phyloP scores from a whole-genome alignment of 1,140 invertebrate species.

The Rhysida immarginata region DNA sequence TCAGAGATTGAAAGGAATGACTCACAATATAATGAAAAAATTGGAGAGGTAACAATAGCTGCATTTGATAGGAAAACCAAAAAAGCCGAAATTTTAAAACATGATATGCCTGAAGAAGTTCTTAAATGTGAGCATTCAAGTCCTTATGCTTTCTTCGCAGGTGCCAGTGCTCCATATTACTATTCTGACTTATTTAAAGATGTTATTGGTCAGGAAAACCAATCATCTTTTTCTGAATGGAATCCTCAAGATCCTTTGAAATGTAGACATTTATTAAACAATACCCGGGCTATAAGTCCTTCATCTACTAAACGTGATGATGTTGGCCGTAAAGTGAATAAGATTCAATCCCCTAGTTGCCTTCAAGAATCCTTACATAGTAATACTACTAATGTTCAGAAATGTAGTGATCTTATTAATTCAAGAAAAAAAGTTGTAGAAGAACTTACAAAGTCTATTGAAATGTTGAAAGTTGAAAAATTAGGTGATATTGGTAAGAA shows the following conservation, averaged over 20 bases:
- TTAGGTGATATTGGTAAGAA: constrained; percentile 20
- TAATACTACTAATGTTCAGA: no score
- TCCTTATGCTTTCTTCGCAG: no score
- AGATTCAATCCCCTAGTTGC: constrained; percentile 32
- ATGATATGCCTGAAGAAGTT: not conserved
- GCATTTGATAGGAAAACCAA: not conserved
- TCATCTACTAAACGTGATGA: constrained; percentile 41
- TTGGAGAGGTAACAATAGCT: not conserved
- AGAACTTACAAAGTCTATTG: constrained; percentile 18
- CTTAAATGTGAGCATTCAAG: not conserved
- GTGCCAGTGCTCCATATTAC: constrained; percentile 76
- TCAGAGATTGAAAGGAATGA: no score
- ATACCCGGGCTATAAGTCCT: not conserved
- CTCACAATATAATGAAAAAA: no score
- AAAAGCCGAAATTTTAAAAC: not conserved
- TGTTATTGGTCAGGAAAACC: not conserved
- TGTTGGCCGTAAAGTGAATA: constrained; percentile 61
- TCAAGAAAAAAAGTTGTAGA: constrained; percentile 9
- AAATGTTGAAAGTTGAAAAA: constrained; percentile 18
- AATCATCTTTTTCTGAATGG: not conserved
- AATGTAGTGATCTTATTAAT: no score
- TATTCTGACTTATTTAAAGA: constrained; percentile 53
- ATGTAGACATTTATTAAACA: not conserved
- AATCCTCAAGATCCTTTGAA: not conserved
- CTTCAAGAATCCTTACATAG: not conserved